phyloP scores from a whole-genome alignment of 2,888 invertebrate species.

The Lithosia quadra region DNA sequence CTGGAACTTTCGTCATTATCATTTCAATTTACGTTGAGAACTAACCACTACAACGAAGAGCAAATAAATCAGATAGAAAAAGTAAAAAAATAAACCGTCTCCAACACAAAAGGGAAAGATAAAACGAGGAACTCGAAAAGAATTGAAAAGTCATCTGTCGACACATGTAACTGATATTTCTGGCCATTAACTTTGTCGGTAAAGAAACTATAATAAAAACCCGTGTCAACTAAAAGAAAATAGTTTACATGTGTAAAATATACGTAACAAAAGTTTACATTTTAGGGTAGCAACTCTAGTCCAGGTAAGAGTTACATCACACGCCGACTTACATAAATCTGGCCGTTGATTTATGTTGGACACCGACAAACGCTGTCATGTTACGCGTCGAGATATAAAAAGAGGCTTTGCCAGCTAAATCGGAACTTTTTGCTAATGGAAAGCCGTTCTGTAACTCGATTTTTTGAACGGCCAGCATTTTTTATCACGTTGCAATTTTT shows the following conservation, averaged over 20 bases:
- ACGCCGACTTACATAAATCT: constrained; percentile 41
- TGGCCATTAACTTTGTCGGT: not conserved
- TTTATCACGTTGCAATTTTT: not conserved
- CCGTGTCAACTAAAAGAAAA: not conserved
- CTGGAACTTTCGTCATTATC: no score
- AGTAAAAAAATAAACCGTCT: not conserved
- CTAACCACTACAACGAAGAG: not conserved
- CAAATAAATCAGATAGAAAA: not conserved
- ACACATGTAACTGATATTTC: not conserved
- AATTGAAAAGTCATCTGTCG: not conserved
- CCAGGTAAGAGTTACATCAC: constrained; percentile 34
- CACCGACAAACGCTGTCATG: constrained; percentile 42
- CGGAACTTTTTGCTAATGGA: constrained; percentile 10
- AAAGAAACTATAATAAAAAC: not conserved
- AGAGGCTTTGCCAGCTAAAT: constrained; percentile 34
- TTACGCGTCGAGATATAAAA: constrained; percentile 38
- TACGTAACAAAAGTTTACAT: constrained; percentile 11
- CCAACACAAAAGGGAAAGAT: not conserved
- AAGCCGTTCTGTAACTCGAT: not conserved
- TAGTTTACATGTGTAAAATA: not conserved
- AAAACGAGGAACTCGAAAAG: not conserved
- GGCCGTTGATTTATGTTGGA: constrained; percentile 48
- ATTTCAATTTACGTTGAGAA: no score
- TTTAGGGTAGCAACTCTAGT: not conserved
- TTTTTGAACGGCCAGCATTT: not conserved